phyloP scores from a whole-genome alignment of 2,797 vertebrate species.

The Micrastur ruficollis region DNA sequence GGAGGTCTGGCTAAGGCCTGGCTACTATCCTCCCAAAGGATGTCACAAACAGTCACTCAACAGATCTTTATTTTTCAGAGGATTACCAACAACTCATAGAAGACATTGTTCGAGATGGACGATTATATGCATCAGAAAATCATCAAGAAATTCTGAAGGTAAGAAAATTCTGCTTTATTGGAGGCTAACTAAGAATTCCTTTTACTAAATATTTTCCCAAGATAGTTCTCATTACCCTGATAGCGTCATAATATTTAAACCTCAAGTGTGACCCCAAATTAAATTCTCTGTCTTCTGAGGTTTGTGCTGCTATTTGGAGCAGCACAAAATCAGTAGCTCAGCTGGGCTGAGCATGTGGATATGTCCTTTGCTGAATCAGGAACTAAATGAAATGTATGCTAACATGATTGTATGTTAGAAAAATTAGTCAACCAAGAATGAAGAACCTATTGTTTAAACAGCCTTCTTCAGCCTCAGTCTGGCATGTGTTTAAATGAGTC shows the following conservation, averaged over 20 bases:
- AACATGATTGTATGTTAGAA: neutral
- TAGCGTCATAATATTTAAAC: neutral
- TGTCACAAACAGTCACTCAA: neutral
- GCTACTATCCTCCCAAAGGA: neutral
- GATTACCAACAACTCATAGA: slow-evolving; percentile 98
- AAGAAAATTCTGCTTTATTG: slow-evolving; percentile 25
- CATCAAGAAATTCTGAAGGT: slow-evolving; percentile 98
- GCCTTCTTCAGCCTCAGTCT: neutral
- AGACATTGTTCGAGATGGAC: slow-evolving; percentile 94
- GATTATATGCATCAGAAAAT: slow-evolving; percentile 96
- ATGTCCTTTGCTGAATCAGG: neutral
- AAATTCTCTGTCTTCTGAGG: neutral
- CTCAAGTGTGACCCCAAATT: neutral
- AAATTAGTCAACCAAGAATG: neutral
- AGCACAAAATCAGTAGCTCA: neutral
- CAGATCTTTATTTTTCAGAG: slow-evolving; percentile 77
- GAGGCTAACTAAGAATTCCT: neutral
- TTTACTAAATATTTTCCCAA: neutral
- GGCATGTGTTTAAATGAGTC: neutral
- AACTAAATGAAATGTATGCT: neutral
- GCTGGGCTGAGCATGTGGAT: neutral
- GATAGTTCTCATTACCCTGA: neutral
- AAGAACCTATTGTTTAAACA: neutral
- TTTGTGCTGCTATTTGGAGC: neutral
- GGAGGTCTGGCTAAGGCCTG: neutral